phyloP scores from a whole-genome alignment of 2,888 invertebrate genomes.

The Entomobrya proxima region DNA sequence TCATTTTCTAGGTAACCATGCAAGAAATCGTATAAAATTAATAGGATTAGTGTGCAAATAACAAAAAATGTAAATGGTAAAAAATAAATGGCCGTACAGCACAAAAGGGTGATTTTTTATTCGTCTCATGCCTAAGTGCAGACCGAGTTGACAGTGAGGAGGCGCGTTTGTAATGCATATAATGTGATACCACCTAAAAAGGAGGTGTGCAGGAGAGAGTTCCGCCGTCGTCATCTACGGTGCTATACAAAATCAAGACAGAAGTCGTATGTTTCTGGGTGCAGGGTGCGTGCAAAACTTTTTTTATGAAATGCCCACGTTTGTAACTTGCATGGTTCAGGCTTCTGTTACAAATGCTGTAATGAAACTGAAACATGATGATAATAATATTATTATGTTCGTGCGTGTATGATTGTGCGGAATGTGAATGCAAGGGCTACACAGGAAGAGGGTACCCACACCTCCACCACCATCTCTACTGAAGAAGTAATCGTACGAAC shows the following conservation, averaged over 20 bases:
- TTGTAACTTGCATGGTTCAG: not conserved
- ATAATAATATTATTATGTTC: too few species aligned
- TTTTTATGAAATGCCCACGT: slow-evolving; percentile 11
- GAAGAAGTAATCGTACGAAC: slow-evolving; percentile 21
- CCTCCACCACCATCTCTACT: not conserved
- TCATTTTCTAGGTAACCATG: not conserved
- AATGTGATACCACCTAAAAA: slow-evolving; percentile 14
- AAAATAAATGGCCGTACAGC: not conserved
- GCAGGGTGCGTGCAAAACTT: slow-evolving; percentile 2
- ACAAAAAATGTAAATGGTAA: not conserved
- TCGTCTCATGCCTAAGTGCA: not conserved
- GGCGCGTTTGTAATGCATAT: not conserved
- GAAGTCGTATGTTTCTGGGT: not conserved
- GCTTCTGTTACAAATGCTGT: not conserved
- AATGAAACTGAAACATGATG: too few species aligned
- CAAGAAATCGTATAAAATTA: not conserved
- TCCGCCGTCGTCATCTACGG: not conserved
- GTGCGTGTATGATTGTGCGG: not conserved
- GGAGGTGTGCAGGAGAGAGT: not conserved
- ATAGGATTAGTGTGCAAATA: not conserved
- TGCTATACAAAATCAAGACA: not conserved
- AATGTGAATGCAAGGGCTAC: not conserved
- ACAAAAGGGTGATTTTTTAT: slow-evolving; percentile 16
- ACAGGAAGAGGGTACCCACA: slow-evolving; percentile 1
- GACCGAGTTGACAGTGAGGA: slow-evolving; percentile 8